Evolutionary conservation across 1,140 invertebrate genomes (phyloP), one percentile per base, ranked within the genome.

Genomic region (Charaxes varanes): DNA sequence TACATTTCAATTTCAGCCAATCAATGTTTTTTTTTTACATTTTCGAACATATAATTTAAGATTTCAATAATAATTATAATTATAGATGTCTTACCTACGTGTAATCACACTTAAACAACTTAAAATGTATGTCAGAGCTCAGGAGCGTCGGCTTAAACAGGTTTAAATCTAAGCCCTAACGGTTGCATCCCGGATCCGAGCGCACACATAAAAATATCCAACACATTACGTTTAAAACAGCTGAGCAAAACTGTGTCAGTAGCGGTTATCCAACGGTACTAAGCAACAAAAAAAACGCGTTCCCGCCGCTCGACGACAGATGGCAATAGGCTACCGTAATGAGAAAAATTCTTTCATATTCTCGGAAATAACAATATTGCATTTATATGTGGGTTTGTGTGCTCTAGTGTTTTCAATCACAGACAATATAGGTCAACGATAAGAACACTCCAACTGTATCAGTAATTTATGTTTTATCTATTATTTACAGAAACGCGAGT

Each of bases 231-330:
- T 52, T 38, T 38, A 50, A 54, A 77, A 67, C 78, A 79, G 78
- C 78, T 82, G 78, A 60, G 56, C 43, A 51, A 49, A 81, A 70
- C 42, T 82, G 63, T 78, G 78, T 82, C 72, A 82, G 50, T 67
- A 73, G 67, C 71, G 66, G 67, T 73, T 44, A 44, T 41, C 30
- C 45, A 72, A 78, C 74, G 72, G 76, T 73, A 74, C 55, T 34
- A 18, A 46, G 54, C 46, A 50, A 57, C 62, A 65, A 48, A 59
- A 65, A 65, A 57, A 66, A 60, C 26, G 17, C 14, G 37, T 31
- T 38, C 23, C 35, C 55, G 51, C 78, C 68, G 71, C 64, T 78
- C 62, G 42, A 26, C 46, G 37, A 55, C 35, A 79, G 78, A 67
- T 82, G 78, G 69, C 78, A 65, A 47, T 73, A 35, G 3, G 13